Base-by-base conservation (phyloP, 1,140 invertebrate species). In the Eriocheir sinensis region DNA sequence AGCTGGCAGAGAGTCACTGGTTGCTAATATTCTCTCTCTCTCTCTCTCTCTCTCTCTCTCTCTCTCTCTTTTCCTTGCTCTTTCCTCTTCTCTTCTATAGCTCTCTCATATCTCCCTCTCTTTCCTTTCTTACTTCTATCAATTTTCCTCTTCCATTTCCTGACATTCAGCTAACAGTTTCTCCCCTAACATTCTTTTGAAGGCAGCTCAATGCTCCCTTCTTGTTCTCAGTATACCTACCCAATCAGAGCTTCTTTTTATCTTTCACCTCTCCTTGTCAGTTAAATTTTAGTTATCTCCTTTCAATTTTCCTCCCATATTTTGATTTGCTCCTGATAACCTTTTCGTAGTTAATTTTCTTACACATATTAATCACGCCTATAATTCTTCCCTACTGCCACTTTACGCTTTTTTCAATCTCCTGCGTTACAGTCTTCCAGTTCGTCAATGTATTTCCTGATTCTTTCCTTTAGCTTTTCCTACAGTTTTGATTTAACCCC, bases 1-100 rank as follows among this genome's bases (percentile, higher is more conserved):
- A 34, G 40, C 21, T 27, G 36, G 12, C 60, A n/a, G 60, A 21
- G 27, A 72, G 27, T 72, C 4, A 72, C n/a, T 72, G 60, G 60
- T n/a, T 4, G 21, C 17, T 12, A n/a, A 72, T n/a, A 72, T 34
- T 86, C 83, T 86, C 83, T 85, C 30, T 32, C 30, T 85, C 81
- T 17, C 30, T 85, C 30, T 32, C 9, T 85, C 81, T 86, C 83
- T 36, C 32, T 86, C 83, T 86, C 32, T 36, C 83, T 86, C 83
- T 86, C 32, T 36, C 1, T 86, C 32, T 86, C 30, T 36, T 9
- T 86, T 9, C 9, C 30, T 36, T n/a, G 32, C 83, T 86, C 30
- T 8, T 41, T 86, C 32, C 36, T 41, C 27, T 27, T 86, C 32
- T 86, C 30, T 8, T 86, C 4, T 27, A 81, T 27, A 30, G n/a